Conservation (phyloP, 1,140 invertebrate genomes). For the Saccostrea glomerata region DNA sequence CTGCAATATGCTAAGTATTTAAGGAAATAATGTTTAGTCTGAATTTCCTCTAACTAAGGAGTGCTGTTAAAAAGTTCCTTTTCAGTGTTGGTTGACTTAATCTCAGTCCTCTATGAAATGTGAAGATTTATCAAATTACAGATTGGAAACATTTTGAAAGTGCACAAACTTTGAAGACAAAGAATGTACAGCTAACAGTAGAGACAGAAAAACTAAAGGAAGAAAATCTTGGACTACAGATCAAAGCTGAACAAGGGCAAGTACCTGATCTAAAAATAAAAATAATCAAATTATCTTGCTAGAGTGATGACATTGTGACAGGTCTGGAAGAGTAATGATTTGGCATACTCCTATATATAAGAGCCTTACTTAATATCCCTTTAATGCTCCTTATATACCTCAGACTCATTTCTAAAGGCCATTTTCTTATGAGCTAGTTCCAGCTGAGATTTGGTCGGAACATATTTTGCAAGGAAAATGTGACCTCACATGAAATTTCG, state of each 20-base stretch:
- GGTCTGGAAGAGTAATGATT: no score
- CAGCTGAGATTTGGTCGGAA: no score
- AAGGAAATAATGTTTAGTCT: not conserved
- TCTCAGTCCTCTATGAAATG: not conserved
- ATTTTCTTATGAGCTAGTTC: no score
- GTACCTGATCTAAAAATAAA: slow-evolving; percentile 36
- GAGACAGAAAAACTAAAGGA: slow-evolving; percentile 89
- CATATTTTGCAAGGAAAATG: no score
- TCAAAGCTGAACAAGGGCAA: slow-evolving; percentile 68
- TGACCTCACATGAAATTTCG: no score
- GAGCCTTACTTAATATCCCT: no score
- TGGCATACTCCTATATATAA: no score
- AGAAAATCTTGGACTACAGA: slow-evolving; percentile 79
- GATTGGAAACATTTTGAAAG: slow-evolving; percentile 93
- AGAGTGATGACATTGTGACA: no score
- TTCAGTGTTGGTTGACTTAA: not conserved
- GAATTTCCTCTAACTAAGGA: not conserved
- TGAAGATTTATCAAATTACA: slow-evolving; percentile 76
- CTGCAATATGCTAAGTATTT: not conserved
- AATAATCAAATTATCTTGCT: no score
- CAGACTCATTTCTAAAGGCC: no score
- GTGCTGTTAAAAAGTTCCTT: not conserved
- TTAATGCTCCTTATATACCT: no score
- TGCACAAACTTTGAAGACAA: slow-evolving; percentile 86
- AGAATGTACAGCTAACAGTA: slow-evolving; percentile 90